phyloP scores from a whole-genome alignment of 2,113 vertebrate genomes.

The Ciconia maguari region DNA sequence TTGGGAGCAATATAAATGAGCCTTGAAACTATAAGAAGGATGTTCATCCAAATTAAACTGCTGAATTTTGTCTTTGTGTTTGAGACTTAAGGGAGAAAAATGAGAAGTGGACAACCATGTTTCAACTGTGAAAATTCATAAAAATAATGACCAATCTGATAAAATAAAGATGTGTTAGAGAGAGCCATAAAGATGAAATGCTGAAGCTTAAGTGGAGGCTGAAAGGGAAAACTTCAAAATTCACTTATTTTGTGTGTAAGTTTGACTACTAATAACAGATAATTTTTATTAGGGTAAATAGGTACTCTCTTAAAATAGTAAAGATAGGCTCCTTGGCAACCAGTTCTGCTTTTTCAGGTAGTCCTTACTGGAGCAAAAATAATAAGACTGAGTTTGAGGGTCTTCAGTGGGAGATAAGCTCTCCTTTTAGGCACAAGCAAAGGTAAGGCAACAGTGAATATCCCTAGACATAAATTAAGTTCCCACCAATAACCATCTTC shows the following conservation, averaged over 20 bases:
- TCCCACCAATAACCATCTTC: not conserved
- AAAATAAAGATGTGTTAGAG: not conserved
- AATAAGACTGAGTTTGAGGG: not conserved
- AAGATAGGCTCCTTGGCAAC: not conserved
- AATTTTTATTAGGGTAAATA: not conserved
- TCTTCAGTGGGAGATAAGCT: not conserved
- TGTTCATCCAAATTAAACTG: not conserved
- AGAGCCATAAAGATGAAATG: not conserved
- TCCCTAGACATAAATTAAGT: not conserved
- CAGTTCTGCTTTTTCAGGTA: not conserved
- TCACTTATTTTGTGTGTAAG: not conserved
- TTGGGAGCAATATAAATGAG: not conserved
- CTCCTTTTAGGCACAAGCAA: not conserved
- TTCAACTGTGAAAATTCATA: not conserved
- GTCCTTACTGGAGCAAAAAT: not conserved
- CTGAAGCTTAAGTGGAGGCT: not conserved
- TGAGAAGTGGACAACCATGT: not conserved
- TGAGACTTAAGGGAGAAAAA: not conserved
- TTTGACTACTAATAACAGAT: not conserved
- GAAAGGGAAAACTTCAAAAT: not conserved
- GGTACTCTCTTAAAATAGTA: not conserved
- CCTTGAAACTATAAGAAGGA: not conserved
- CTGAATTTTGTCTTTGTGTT: not conserved
- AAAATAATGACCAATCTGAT: not conserved
- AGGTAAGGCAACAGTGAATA: not conserved